phyloP scores from a whole-genome alignment of 2,113 vertebrate species.

The Hippocampus zosterae region DNA sequence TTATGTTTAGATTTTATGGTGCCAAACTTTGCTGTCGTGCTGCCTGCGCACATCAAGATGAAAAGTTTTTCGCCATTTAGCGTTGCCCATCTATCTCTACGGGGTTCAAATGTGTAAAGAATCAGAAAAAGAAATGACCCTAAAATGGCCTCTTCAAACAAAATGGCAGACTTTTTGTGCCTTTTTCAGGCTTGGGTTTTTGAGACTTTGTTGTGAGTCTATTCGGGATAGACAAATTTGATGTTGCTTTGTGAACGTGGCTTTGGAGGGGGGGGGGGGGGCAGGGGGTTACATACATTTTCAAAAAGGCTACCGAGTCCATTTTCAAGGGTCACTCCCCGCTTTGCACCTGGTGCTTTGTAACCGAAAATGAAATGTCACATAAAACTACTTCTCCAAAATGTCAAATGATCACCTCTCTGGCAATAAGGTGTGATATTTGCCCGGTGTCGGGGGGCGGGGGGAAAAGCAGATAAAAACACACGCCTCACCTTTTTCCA shows the following conservation, averaged over 20 bases:
- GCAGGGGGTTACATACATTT: not conserved
- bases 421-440: not conserved
- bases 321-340: not conserved
- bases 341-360: not conserved
- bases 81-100: too few relatives aligned
- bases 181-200: not conserved
- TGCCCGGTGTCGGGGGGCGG: not conserved
- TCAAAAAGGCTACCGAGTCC: not conserved
- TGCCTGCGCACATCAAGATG: too few relatives aligned
- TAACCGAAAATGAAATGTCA: not conserved
- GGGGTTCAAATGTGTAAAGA: too few relatives aligned
- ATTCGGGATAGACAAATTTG: not conserved
- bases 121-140: too few relatives aligned
- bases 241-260: not conserved
- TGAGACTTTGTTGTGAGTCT: not conserved
- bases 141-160: not conserved
- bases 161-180: not conserved
- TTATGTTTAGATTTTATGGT: too few relatives aligned
- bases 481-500: constrained; percentile 79
- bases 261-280: not conserved
- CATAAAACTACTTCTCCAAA: not conserved
- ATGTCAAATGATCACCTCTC: not conserved
- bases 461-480: not conserved
- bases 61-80: too few relatives aligned
- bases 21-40: too few relatives aligned